These are phyloP conservation scores for Drosophila kanekoi DNA, from an alignment of 2,888 invertebrate species.

Conservation along the genomic window DNA sequence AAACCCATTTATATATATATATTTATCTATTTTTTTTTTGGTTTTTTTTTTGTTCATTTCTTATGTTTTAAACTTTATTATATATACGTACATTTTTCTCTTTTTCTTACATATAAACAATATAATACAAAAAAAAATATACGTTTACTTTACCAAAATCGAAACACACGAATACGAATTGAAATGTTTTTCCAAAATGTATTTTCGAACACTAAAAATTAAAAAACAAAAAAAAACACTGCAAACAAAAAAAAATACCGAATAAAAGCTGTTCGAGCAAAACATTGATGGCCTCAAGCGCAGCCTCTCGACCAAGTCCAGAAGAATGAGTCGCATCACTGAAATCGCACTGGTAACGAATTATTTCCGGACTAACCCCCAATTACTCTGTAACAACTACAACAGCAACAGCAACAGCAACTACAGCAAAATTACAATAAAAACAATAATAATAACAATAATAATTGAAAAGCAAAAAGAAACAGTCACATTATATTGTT, in stretches of 20 bases:
- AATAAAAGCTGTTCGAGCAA: slow-evolving; percentile 92
- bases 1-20: neutral
- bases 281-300: slow-evolving; percentile 94
- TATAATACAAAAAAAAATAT: slow-evolving; percentile 16
- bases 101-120: slow-evolving; percentile 71
- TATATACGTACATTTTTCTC: slow-evolving; percentile 60
- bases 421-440: slow-evolving; percentile 21
- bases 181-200: slow-evolving; percentile 18
- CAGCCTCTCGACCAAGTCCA: slow-evolving; percentile 90
- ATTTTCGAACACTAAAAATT: slow-evolving; percentile 69
- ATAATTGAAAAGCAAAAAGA: slow-evolving; percentile 5
- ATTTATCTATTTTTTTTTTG: slow-evolving; percentile 5
- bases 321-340: slow-evolving; percentile 93
- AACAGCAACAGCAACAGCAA: slow-evolving; percentile 25
- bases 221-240: neutral
- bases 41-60: slow-evolving; percentile 14
- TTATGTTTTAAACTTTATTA: slow-evolving; percentile 35
- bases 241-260: neutral
- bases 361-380: slow-evolving; percentile 83
- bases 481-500: slow-evolving; percentile 38
- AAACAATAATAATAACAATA: slow-evolving; percentile 19
- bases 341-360: slow-evolving; percentile 92
- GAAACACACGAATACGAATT: slow-evolving; percentile 35
- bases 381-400: slow-evolving; percentile 25
- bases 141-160: slow-evolving; percentile 27